Base-by-base conservation (phyloP, 2,797 vertebrate genomes). In the Poeciliopsis presidionis region DNA sequence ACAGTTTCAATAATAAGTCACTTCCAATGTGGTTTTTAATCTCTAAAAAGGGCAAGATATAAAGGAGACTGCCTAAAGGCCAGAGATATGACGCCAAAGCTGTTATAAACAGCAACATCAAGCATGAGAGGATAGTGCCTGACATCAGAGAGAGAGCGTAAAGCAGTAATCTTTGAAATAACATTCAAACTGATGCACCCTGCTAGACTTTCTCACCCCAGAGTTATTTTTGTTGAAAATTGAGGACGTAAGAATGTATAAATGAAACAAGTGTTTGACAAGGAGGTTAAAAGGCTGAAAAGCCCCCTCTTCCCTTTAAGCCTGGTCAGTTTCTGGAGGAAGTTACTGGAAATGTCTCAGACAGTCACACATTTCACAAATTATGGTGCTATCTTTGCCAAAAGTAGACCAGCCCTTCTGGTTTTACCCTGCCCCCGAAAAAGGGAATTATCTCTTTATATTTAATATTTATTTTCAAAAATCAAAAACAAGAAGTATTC, bases 11-110 rank as follows among this genome's bases (percentile, higher is more conserved):
- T 59, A 22, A 28, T 43, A 80, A 59, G 77, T n/a, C 11, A 55
- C 9, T 76, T 33, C 1, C 63, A 49, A 76, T 83, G 53, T 63
- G 25, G 39, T 57, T 77, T 77, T 30, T 22, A 45, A 57, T 75
- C 7, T 25, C 2, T 20, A 70, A 36, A 74, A 80, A n/a, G 36
- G 30, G n/a, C 36, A 28, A 45, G 43, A 69, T 25, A 6, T 36
- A 6, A 9, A 36, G 28, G 55, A 16, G 45, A 14, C 20, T 75
- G 43, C 74, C 65, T n/a, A 36, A 51, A 72, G 72, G 59, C 30
- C 11, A 9, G 18, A 12, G 2, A n/a, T 71, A 61, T 61, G 47
- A 49, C 16, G 11, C 36, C 49, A 6, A 25, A 59, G 71, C 16
- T 53, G 30, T 76, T 73, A 47, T 46, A 69, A 72, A n/a, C 36